These are phyloP conservation scores for Apaloderma vittatum DNA, from an alignment of 2,113 vertebrate genomes.

Conservation along the genomic window DNA sequence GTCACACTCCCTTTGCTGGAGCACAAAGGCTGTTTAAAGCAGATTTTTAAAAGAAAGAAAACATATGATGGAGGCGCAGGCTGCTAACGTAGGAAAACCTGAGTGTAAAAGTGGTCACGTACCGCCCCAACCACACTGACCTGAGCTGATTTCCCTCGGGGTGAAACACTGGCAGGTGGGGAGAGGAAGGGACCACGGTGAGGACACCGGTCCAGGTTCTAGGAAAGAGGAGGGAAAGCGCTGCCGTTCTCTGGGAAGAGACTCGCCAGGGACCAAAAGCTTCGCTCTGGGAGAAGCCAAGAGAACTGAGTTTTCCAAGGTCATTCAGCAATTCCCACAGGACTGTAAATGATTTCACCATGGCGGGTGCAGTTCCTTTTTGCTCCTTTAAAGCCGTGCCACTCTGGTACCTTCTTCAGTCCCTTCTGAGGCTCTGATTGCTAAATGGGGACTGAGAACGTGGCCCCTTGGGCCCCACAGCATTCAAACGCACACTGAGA, in stretches of 20 bases:
- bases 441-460: neutral
- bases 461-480: neutral
- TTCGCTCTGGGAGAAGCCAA: neutral
- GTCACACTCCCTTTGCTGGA: neutral
- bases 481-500: neutral
- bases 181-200: neutral
- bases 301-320: neutral
- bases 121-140: neutral
- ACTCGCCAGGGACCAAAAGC: neutral
- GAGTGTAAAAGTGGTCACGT: neutral
- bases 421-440: neutral
- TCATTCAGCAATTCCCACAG: neutral
- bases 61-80: neutral
- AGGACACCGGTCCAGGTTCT: neutral
- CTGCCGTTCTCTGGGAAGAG: neutral
- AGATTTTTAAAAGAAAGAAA: neutral
- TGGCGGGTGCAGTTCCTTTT: fast-evolving
- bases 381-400: neutral
- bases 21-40: neutral
- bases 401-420: neutral
- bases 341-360: neutral
- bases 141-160: neutral
- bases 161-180: fast-evolving
- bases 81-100: neutral
- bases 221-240: neutral